Percentiles rank a stretch among this genome's conserved stretches.
These are phyloP conservation scores for Tupaia chinensis DNA, from an alignment of 2,113 vertebrate genomes.

Conservation along the genomic window DNA sequence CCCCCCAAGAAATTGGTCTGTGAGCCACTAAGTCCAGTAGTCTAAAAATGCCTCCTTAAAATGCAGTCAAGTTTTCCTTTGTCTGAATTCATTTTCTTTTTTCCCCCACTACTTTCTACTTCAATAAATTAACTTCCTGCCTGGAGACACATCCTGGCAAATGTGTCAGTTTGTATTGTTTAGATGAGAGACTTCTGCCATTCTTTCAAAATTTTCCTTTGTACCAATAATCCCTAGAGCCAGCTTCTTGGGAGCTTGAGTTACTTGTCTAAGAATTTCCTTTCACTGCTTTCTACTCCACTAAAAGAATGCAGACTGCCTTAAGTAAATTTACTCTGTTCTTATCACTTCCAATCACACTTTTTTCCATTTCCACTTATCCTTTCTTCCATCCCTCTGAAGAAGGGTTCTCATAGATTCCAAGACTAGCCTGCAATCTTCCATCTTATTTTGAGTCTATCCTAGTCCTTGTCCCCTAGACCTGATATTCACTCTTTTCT, in stretches of 20 bases:
- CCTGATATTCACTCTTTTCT: neutral
- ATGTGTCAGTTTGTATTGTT: slow-evolving; percentile 55
- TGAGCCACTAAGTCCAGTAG: neutral
- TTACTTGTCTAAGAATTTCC: slow-evolving; percentile 3
- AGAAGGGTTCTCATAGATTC: neutral
- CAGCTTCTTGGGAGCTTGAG: slow-evolving; percentile 1
- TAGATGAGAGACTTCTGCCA: slow-evolving; percentile 60
- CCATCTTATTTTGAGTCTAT: neutral
- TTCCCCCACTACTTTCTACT: slow-evolving; percentile 48
- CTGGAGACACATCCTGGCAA: slow-evolving; percentile 58
- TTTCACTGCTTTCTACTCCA: slow-evolving; percentile 36
- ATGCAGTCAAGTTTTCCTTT: slow-evolving; percentile 60
- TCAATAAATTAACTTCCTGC: slow-evolving; percentile 56
- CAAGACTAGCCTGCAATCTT: neutral
- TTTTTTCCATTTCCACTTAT: neutral
- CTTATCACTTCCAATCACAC: neutral
- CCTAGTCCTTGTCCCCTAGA: neutral
- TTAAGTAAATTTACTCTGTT: neutral
- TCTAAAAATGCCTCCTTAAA: slow-evolving; percentile 49
- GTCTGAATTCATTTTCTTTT: slow-evolving; percentile 54
- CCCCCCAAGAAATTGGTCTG: slow-evolving; percentile 19
- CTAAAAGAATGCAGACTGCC: neutral
- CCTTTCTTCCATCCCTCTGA: neutral
- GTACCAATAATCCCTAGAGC: slow-evolving; percentile 15
- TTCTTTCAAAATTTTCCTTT: slow-evolving; percentile 49